Evolutionary conservation across 1,140 invertebrate species (phyloP).

Genomic region (Procambarus virginalis): DNA sequence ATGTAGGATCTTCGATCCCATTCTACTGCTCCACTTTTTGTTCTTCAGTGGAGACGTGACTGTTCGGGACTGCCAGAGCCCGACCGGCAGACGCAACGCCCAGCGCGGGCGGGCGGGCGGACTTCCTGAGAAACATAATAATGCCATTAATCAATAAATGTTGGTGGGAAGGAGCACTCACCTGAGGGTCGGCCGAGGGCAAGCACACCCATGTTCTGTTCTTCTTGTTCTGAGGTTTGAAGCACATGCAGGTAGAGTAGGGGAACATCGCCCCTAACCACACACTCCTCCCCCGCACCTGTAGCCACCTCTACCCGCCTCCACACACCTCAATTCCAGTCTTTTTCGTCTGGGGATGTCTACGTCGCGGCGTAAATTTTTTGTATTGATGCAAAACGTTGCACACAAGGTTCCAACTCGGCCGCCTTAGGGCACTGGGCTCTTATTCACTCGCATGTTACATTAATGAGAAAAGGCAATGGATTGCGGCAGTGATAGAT

Average conservation of each 20-base stretch:
- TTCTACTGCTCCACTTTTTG: too few species aligned
- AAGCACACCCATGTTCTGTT: slow-evolving; percentile 51
- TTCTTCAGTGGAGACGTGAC: too few species aligned
- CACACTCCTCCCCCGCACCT: not conserved
- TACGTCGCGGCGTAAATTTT: not conserved
- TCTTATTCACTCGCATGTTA: not conserved
- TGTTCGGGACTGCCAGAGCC: not conserved
- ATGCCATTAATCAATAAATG: too few species aligned
- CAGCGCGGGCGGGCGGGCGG: not conserved
- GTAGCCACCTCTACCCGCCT: not conserved
- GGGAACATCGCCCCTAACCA: slow-evolving; percentile 50
- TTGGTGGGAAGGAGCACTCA: not conserved
- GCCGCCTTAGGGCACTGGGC: not conserved
- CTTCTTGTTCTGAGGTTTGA: slow-evolving; percentile 52
- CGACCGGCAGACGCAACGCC: not conserved
- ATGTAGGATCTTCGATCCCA: too few species aligned
- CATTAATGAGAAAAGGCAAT: not conserved
- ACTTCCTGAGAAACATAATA: not conserved
- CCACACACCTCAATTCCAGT: not conserved
- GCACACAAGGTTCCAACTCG: not conserved
- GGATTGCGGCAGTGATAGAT: not conserved
- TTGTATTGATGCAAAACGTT: not conserved
- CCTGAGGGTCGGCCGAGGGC: slow-evolving; percentile 39
- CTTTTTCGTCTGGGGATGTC: not conserved
- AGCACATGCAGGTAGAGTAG: slow-evolving; percentile 64